Evolutionary conservation across 2,113 vertebrate species (phyloP).

Genomic region (Amazona vittata): DNA sequence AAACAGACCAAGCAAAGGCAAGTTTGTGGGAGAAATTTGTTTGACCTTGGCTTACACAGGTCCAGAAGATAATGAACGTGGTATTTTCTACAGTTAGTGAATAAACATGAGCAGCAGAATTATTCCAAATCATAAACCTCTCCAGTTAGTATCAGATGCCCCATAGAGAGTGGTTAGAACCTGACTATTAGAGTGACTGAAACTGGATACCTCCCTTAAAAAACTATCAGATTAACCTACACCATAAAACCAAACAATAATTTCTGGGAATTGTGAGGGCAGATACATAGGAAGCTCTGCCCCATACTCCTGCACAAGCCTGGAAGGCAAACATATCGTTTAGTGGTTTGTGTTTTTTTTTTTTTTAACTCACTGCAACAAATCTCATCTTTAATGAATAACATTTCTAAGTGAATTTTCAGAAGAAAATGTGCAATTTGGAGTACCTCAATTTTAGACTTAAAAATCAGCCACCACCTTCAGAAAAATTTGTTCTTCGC

Average conservation of each 20-base stretch:
- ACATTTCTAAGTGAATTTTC: not conserved
- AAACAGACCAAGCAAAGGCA: not conserved
- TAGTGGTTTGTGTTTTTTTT: not conserved
- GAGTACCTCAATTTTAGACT: not conserved
- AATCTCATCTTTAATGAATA: not conserved
- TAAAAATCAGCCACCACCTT: not conserved
- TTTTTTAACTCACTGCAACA: not conserved
- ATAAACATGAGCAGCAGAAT: not conserved
- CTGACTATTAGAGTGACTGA: accelerated
- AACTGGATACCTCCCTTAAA: not conserved
- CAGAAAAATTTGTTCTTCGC: not conserved
- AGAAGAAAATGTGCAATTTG: not conserved
- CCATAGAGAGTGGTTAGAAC: not conserved
- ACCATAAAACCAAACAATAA: not conserved
- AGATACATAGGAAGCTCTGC: not conserved
- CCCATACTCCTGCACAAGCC: not conserved
- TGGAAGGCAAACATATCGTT: not conserved
- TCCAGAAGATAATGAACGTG: not conserved
- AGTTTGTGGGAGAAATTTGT: not conserved
- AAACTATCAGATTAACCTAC: not conserved
- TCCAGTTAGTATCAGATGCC: not conserved
- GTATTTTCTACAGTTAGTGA: not conserved
- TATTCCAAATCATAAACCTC: not conserved
- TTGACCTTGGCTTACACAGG: not conserved
- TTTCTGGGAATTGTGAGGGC: not conserved